Conservation (phyloP, 2,888 invertebrate species). For the Polydesmus complanatus region DNA sequence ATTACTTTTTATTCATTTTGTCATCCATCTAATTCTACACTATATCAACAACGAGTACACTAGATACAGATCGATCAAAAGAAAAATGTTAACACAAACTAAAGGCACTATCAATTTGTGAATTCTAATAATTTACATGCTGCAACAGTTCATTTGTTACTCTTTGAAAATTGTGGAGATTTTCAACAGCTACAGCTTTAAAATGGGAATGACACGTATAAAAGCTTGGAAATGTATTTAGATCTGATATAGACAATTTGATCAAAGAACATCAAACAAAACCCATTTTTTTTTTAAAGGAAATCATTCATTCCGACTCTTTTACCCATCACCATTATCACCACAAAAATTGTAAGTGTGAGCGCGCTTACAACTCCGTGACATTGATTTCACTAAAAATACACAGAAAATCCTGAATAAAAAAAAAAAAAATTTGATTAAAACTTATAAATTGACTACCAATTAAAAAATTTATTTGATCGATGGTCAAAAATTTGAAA, state of each 20-base stretch:
- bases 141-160: background rate
- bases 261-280: no score
- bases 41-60: background rate
- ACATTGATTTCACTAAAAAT: no score
- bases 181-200: background rate
- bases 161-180: background rate
- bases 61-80: background rate
- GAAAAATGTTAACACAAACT: background rate
- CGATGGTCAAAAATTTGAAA: no score
- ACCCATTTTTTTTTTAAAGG: no score
- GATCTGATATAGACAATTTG: background rate
- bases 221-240: background rate
- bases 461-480: no score
- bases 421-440: no score
- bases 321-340: no score
- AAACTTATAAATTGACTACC: no score
- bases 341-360: no score
- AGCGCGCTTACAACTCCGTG: no score
- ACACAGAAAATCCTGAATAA: no score
- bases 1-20: background rate
- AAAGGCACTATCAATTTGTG: background rate
- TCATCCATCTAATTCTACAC: background rate
- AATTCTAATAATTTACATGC: background rate
- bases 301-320: no score
- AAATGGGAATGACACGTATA: background rate